Percentiles rank a stretch among this genome's conserved stretches.
Conservation (phyloP, 2,113 vertebrate genomes). For the Microtus ochrogaster region DNA sequence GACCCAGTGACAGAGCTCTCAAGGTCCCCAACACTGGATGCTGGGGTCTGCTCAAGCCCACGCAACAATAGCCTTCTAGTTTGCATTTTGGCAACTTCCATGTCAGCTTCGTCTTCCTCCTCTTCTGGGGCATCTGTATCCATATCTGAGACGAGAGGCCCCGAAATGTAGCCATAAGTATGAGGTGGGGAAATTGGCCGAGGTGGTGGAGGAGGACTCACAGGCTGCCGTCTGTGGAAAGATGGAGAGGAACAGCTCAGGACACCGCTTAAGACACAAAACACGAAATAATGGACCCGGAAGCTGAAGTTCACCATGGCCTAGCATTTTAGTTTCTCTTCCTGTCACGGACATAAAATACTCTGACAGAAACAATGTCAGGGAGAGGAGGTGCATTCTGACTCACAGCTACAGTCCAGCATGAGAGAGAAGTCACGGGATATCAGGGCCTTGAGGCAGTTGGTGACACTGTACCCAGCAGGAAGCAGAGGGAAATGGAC, state of each 20-base stretch:
- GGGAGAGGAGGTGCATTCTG: neutral
- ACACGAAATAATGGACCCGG: neutral
- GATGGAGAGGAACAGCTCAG: neutral
- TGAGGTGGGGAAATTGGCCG: constrained; percentile 95
- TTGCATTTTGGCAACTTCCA: constrained; percentile 95
- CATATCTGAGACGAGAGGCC: constrained; percentile 94
- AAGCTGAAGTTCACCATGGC: neutral
- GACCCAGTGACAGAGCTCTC: constrained; percentile 99
- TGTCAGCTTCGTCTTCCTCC: constrained; percentile 92
- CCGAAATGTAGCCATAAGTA: constrained; percentile 97
- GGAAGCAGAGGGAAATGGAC: neutral
- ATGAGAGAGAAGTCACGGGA: neutral
- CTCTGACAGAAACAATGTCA: neutral
- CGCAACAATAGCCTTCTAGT: constrained; percentile 93
- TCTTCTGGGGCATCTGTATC: constrained; percentile 96
- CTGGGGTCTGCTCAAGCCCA: constrained; percentile 97
- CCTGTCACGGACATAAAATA: neutral
- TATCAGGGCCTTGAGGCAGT: no score
- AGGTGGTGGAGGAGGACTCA: constrained; percentile 95
- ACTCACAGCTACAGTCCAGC: neutral
- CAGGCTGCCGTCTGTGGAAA: constrained; percentile 90
- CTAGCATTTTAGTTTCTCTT: neutral
- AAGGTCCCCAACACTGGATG: constrained; percentile 97
- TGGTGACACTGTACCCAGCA: neutral
- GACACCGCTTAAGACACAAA: neutral